Conservation (phyloP, 2,113 vertebrate genomes). For the Melanotaenia duboulayi region DNA sequence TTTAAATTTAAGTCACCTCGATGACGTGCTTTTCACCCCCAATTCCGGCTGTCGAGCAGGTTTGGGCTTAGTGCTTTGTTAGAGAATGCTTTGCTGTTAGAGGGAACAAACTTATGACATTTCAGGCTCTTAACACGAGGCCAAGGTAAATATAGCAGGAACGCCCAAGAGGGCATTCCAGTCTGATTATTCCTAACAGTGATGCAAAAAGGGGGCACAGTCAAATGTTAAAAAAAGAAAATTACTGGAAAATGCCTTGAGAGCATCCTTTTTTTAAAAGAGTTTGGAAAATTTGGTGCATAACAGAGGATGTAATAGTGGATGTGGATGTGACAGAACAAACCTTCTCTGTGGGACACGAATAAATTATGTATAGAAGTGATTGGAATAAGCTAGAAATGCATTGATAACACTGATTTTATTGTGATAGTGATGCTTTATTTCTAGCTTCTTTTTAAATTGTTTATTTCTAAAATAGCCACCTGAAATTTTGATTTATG, state of each 20-base stretch:
- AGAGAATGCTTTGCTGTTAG: background rate
- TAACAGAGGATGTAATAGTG: background rate
- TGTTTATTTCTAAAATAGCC: background rate
- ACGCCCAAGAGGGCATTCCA: slow-evolving; percentile 31
- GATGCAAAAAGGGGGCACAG: slow-evolving; percentile 14
- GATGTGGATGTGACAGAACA: slow-evolving; percentile 1
- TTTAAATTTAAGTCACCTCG: slow-evolving; percentile 6
- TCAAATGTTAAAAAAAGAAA: slow-evolving; percentile 9
- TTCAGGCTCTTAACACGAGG: slow-evolving; percentile 39
- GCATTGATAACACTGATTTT: background rate
- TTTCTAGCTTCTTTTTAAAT: background rate
- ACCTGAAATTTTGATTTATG: background rate
- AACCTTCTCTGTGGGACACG: background rate
- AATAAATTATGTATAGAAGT: slow-evolving; percentile 2
- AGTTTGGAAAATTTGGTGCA: slow-evolving; percentile 12
- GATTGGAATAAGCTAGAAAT: background rate
- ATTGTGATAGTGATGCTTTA: background rate
- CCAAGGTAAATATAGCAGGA: slow-evolving; percentile 35
- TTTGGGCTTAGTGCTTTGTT: slow-evolving; percentile 23
- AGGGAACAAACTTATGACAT: slow-evolving; percentile 30
- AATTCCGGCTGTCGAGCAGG: background rate
- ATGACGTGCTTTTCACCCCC: slow-evolving; percentile 11
- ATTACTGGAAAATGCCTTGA: slow-evolving; percentile 15
- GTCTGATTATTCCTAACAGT: slow-evolving; percentile 12
- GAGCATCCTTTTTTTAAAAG: slow-evolving; percentile 4